A percentile compares a stretch with the other conserved stretches of the same genome.
Evolutionary conservation across 2,888 invertebrate genomes (phyloP).

Genomic region (Taphrorychus bicolor): DNA sequence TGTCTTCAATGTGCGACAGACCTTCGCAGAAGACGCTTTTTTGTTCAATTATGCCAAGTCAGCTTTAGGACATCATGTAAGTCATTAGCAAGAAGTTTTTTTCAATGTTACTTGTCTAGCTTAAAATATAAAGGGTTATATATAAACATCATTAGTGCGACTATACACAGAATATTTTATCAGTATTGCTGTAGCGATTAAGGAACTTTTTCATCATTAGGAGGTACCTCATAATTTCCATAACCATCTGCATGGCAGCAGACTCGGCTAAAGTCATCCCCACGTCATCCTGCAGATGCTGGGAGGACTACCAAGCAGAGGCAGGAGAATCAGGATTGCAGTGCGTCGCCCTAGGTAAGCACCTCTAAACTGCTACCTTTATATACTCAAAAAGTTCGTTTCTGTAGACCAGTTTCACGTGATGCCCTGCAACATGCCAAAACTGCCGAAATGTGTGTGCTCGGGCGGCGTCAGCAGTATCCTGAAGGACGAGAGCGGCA

Average conservation of each 20-base stretch:
- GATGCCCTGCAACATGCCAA: slow-evolving; percentile 54
- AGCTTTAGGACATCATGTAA: no score
- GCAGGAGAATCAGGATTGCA: slow-evolving; percentile 47
- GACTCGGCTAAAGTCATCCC: slow-evolving; percentile 28
- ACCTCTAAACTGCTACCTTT: no score
- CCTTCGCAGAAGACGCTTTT: background rate
- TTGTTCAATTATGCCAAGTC: background rate
- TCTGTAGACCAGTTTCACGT: slow-evolving; percentile 50
- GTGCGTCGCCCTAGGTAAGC: slow-evolving; percentile 49
- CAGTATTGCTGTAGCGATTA: no score
- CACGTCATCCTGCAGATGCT: slow-evolving; percentile 50
- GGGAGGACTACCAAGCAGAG: slow-evolving; percentile 53
- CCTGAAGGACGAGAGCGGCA: slow-evolving; percentile 53
- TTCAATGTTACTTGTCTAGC: no score
- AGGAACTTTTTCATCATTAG: no score
- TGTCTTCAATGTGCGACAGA: background rate
- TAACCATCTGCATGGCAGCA: background rate
- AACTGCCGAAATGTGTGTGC: slow-evolving; percentile 51
- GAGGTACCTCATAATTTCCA: no score
- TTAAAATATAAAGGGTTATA: no score
- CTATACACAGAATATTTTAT: no score
- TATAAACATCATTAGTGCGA: no score
- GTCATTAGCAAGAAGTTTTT: no score
- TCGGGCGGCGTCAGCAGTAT: slow-evolving; percentile 51
- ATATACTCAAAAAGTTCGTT: background rate